phyloP scores from a whole-genome alignment of 2,797 vertebrate species.

The Sebastes hubbsi region DNA sequence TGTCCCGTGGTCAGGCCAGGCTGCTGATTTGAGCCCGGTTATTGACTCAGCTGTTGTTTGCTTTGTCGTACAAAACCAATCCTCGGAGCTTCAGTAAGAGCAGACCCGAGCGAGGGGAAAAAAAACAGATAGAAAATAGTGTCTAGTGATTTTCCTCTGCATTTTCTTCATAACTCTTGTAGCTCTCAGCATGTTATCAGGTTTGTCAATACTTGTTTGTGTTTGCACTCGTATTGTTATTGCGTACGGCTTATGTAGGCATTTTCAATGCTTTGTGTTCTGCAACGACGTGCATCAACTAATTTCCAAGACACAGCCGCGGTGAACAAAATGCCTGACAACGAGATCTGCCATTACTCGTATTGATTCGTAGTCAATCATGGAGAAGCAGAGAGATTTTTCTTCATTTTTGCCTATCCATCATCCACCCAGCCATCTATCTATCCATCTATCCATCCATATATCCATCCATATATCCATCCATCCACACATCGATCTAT shows the following conservation, averaged over 20 bases:
- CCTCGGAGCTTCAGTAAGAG: slow-evolving; percentile 40
- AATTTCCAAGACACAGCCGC: slow-evolving; percentile 25
- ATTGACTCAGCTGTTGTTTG: slow-evolving; percentile 75
- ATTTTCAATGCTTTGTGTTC: slow-evolving; percentile 5
- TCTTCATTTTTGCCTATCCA: neutral
- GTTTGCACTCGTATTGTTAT: slow-evolving; percentile 28
- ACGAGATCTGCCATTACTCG: slow-evolving; percentile 21
- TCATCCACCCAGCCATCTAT: no score
- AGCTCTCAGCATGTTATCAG: slow-evolving; percentile 14
- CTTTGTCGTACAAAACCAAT: slow-evolving; percentile 62
- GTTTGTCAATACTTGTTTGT: slow-evolving; percentile 39
- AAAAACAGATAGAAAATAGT: slow-evolving; percentile 8
- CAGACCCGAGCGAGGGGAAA: neutral
- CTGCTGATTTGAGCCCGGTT: slow-evolving; percentile 62
- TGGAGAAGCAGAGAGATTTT: neutral
- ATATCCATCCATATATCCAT: rapidly evolving
- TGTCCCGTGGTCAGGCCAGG: slow-evolving; percentile 61
- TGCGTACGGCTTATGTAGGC: slow-evolving; percentile 12
- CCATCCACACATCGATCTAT: neutral
- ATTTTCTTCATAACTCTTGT: neutral
- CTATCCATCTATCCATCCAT: no score
- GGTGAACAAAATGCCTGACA: slow-evolving; percentile 13
- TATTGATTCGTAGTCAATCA: slow-evolving; percentile 43
- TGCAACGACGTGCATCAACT: slow-evolving; percentile 15
- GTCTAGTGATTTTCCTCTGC: slow-evolving; percentile 5